Conservation (phyloP, 2,888 invertebrate genomes). For the Pseudolycoriella hygida region DNA sequence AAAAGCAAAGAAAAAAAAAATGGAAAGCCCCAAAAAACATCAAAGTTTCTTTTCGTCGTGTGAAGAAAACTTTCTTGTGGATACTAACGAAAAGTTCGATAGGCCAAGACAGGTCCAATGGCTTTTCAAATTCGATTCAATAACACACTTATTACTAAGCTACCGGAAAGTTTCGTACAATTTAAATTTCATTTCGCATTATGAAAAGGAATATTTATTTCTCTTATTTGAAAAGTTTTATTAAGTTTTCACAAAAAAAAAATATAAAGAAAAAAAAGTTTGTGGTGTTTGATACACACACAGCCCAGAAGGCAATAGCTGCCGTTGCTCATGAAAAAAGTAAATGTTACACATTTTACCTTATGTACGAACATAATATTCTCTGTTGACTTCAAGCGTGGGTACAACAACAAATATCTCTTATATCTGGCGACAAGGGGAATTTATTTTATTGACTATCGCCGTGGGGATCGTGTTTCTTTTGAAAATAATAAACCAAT, state of each 20-base stretch:
- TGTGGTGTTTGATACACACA: not conserved
- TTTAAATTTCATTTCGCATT: slow-evolving; percentile 1
- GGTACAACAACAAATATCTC: no score
- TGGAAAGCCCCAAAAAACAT: no score
- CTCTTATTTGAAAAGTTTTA: slow-evolving; percentile 1
- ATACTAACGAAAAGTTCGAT: not conserved
- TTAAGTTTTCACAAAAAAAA: not conserved
- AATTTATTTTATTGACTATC: no score
- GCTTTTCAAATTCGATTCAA: slow-evolving; percentile 1
- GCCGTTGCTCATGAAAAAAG: no score
- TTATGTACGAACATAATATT: no score
- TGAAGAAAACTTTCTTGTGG: not conserved
- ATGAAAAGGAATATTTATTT: slow-evolving; percentile 1
- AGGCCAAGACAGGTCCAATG: slow-evolving; percentile 1
- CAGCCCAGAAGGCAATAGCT: not conserved
- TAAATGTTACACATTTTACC: no score
- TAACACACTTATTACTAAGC: slow-evolving; percentile 1
- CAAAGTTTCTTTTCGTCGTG: not conserved
- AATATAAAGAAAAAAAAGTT: not conserved
- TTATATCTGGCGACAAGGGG: no score
- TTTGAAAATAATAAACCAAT: no score
- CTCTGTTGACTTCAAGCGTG: no score
- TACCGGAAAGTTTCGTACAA: slow-evolving; percentile 1
- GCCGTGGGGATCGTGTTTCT: no score
- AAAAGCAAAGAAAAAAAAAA: no score